Base-by-base conservation (phyloP, 1,140 invertebrate species). In the Drosophila teissieri region DNA sequence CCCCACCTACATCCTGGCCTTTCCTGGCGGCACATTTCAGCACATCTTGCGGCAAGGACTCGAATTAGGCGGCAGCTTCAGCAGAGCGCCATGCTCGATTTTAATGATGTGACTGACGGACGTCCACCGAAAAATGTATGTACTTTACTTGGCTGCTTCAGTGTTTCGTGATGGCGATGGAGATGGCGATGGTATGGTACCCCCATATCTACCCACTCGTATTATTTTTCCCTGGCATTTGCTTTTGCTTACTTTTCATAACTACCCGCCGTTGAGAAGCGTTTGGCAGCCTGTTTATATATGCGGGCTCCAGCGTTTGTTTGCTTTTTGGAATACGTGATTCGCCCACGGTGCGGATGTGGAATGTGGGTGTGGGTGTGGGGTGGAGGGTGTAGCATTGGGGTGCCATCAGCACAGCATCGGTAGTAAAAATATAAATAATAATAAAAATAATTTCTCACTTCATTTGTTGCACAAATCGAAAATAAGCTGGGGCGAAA, bases 381-480 rank as follows among this genome's bases (percentile, higher is more conserved):
- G 5, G 7, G 7, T n/a, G n/a, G n/a, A n/a, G n/a, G n/a, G 7
- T 19, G 19, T 19, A 19, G 19, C 19, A 19, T 19, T 19, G 19
- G 19, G 19, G 19, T 19, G 19, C 19, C n/a, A 15, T 31, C 44
- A 31, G 3, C 36, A 8, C 44, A 54, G 52, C 58, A 63, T 74
- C 69, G 53, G 69, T 75, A 81, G 85, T 81, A 65, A 75, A 75
- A 86, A 80, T 78, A 82, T 75, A 79, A 83, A 83, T 82, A 81
- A 80, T 68, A 84, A 84, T 84, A 84, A 81, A 78, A 81, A 85
- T 86, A 86, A 86, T 86, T 86, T 86, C 82, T 86, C 78, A 86
- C 83, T 86, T 86, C 82, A 86, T 86, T 86, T 86, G 82, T 86
- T 86, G 82, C 82, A 81, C 78, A 86, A 88, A 88, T 86, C 75